Percentiles rank a stretch among this genome's conserved stretches.
Evolutionary conservation across 64 coral and sea anemone genomes (phyloP).

Genomic region (Acropora yongei): DNA sequence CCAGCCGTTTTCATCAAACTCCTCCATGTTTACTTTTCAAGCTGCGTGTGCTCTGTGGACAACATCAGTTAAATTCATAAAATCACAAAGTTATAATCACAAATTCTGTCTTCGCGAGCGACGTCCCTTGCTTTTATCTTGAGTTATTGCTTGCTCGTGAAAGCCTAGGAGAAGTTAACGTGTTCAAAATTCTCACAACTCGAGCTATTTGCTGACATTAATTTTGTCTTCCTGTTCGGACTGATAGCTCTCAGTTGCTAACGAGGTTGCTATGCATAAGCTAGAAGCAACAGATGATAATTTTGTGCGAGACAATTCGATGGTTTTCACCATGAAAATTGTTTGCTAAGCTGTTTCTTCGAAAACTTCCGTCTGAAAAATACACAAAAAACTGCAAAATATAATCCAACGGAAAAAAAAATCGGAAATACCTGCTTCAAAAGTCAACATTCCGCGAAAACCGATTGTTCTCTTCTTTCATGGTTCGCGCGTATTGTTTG

Average conservation of each 20-base stretch:
- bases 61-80: neutral
- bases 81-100: neutral
- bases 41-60: neutral
- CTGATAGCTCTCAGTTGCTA: constrained; percentile 37
- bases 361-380: too few relatives aligned
- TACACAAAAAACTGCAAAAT: too few relatives aligned
- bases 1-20: constrained; percentile 98
- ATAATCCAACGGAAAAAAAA: too few relatives aligned
- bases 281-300: neutral
- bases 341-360: too few relatives aligned
- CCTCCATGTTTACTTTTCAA: constrained; percentile 79
- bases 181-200: neutral
- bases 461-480: too few relatives aligned
- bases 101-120: neutral
- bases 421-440: too few relatives aligned
- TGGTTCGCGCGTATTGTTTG: too few relatives aligned
- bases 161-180: neutral
- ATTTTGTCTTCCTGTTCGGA: neutral
- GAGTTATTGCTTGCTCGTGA: neutral
- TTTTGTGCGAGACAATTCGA: neutral
- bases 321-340: too few relatives aligned
- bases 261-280: constrained; percentile 33
- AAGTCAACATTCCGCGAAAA: too few relatives aligned
- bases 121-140: neutral
- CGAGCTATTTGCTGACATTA: neutral